Base-by-base conservation (phyloP, 2,797 vertebrate genomes). In the Gambelia wislizenii region DNA sequence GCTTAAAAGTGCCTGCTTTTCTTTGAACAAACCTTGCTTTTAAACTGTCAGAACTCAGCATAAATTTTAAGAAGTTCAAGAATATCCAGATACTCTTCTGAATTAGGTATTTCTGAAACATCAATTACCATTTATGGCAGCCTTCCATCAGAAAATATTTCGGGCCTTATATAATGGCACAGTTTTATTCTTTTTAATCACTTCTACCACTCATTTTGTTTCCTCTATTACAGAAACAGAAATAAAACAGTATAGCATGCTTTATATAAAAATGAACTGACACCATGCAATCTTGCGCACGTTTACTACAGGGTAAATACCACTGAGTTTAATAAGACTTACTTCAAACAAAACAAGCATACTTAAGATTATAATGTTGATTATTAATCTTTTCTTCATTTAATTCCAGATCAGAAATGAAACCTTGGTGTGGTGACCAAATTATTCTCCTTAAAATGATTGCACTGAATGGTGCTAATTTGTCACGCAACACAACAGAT, bases 11-110 rank as follows among this genome's bases (percentile, higher is more conserved):
- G 91, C 92, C 88, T 94, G 84, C 93, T 95, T 88, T 90, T 91
- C 95, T 95, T 96, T 95, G 94, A 95, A 94, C 90, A 90, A 94
- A 91, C 90, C 86, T 93, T 94, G 90, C 93, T 96, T 96, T 94
- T 91, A 96, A 87, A 92, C 88, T 93, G 94, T 90, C 91, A 87
- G 83, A 92, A 91, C 91, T 91, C 92, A 96, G 91, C 92, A 94
- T 94, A 94, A 92, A 94, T 95, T 95, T 93, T 95, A 92, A 93
- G 89, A 91, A 94, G 92, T 92, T 94, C 93, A 95, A 93, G 91
- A 87, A 87, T 78, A 89, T 88, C 93, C 39, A 90, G 86, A 87
- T 84, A 86, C 81, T 86, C 94, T 94, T 93, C 93, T 91, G 92
- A 95, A 95, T 94, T 89, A 91, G 94, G 88, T 91, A 93, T 94